Base-by-base conservation (phyloP, 2,113 vertebrate species). In the Hemicordylus capensis region DNA sequence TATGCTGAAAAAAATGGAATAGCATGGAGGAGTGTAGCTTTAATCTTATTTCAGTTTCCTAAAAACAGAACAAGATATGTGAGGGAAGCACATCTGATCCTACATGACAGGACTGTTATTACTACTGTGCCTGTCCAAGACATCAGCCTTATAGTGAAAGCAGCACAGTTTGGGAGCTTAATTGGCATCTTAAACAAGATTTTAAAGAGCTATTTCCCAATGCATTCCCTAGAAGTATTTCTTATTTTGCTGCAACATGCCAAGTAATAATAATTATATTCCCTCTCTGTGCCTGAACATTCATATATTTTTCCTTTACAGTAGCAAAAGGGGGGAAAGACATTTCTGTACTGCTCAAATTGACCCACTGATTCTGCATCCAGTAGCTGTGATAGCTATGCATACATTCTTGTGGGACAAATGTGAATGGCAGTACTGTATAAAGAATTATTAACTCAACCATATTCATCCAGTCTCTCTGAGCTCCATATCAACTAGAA, bases 241-340 rank as follows among this genome's bases (percentile, higher is more conserved):
- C 76, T 85, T 81, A 58, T 67, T 39, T 66, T 85, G 91, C 86
- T 88, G 88, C 86, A 92, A 89, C 83, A 87, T 87, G 64, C 34
- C 22, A 74, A 87, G 81, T 83, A 93, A 79, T 83, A 85, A 88
- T 70, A 0, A 69, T 90, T 83, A 80, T 76, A 84, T 82, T 88
- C 74, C 75, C 51, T 91, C 67, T 87, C 88, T 72, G 87, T 88
- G 76, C 89, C 82, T 85, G 74, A 82, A 22, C 86, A 26, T 89
- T 87, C 11, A 10, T 76, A 78, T 54, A 15, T 46, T 86, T 80
- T 54, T 26, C 15, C 34, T 20, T 42, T 91, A 70, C 78, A 88
- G 82, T 63, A 77, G 81, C 83, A 73, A 79, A 6, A 24, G 70
- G 73, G 48, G 59, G 84, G 82, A 89, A 76, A 17, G 58, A 54